Evolutionary conservation across 2,888 invertebrate genomes (phyloP).

Genomic region (Drosophila niveifrons): DNA sequence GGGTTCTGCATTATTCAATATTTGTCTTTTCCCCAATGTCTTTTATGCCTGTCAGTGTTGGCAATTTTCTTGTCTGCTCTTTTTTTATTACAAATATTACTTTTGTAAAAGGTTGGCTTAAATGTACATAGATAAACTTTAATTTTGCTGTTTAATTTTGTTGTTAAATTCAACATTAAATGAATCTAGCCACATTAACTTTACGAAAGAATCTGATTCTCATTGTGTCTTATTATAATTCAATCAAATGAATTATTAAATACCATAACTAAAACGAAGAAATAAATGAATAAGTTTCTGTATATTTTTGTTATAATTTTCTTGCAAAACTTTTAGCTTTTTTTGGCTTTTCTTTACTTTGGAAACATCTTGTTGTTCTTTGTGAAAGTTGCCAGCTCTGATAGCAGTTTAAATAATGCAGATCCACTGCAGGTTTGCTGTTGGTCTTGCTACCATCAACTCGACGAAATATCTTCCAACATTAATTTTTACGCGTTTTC

Average conservation of each 20-base stretch:
- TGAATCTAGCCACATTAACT: too few species aligned
- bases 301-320: not conserved
- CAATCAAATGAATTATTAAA: too few species aligned
- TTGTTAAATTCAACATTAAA: too few species aligned
- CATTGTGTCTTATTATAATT: too few species aligned
- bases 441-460: not conserved
- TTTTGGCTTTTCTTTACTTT: not conserved
- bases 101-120: too few species aligned
- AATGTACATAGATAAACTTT: too few species aligned
- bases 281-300: too few species aligned
- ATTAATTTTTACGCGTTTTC: slow-evolving; percentile 60
- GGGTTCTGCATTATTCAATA: slow-evolving; percentile 19
- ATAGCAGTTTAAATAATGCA: slow-evolving; percentile 42
- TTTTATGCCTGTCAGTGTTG: slow-evolving; percentile 2
- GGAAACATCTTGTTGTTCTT: not conserved
- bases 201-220: too few species aligned
- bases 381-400: not conserved
- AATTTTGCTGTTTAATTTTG: too few species aligned
- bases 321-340: not conserved
- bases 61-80: not conserved
- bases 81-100: not conserved
- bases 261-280: too few species aligned
- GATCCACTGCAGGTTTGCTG: slow-evolving; percentile 32
- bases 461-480: slow-evolving; percentile 47
- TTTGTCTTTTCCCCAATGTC: slow-evolving; percentile 19